Evolutionary conservation across 64 coral and sea anemone genomes (phyloP).

Genomic region (Cladopsammia gracilis): DNA sequence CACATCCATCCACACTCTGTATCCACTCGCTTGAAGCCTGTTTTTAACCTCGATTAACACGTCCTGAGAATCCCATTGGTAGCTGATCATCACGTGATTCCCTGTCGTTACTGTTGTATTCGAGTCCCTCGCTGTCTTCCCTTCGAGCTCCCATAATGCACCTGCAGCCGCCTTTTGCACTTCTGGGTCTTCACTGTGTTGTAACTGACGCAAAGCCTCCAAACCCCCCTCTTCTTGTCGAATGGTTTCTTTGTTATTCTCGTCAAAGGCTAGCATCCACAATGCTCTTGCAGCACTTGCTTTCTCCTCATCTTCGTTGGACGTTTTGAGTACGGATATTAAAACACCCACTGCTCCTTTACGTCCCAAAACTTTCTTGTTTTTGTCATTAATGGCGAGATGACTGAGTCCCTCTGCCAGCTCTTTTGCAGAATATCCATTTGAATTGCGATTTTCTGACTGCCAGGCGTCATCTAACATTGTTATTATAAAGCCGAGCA

Average conservation of each 20-base stretch:
- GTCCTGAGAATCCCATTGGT: too few relatives aligned
- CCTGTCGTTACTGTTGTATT: too few relatives aligned
- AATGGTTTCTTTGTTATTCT: neutral
- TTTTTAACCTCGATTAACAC: too few relatives aligned
- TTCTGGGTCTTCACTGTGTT: conserved; percentile 27
- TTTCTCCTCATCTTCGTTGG: too few relatives aligned
- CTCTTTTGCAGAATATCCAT: conserved; percentile 48
- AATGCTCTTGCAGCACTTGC: too few relatives aligned
- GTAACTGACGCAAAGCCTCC: conserved; percentile 14
- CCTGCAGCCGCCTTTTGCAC: conserved; percentile 56
- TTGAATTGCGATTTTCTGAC: conserved; percentile 8
- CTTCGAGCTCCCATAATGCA: too few relatives aligned
- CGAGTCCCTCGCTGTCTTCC: too few relatives aligned
- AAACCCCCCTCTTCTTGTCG: conserved; percentile 17
- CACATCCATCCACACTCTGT: too few relatives aligned
- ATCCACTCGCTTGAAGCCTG: too few relatives aligned
- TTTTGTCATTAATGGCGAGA: conserved; percentile 26
- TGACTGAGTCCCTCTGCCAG: conserved; percentile 51
- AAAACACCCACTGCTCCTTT: conserved; percentile 54
- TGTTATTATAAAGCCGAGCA: conserved; percentile 21
- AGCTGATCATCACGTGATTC: too few relatives aligned
- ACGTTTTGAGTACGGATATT: too few relatives aligned
- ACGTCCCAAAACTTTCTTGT: conserved; percentile 28
- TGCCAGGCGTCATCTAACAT: conserved; percentile 2
- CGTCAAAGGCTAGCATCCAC: too few relatives aligned